Base-by-base conservation (phyloP, 2,888 invertebrate genomes). In the Lobophora halterata region DNA sequence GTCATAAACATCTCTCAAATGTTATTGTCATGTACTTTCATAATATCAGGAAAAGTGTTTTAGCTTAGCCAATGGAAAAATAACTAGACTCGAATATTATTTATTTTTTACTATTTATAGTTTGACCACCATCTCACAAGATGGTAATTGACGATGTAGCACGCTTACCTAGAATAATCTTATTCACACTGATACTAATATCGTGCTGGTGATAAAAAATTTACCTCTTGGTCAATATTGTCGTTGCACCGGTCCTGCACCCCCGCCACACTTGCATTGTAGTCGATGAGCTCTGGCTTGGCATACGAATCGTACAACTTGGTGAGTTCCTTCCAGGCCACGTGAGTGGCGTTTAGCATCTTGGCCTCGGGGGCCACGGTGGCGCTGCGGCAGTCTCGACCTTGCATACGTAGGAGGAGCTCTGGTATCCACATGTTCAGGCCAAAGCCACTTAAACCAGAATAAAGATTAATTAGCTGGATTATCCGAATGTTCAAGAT, bases 371-470 rank as follows among this genome's bases (percentile, higher is more conserved):
- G 82, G 58, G 53, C 70, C 63, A 46, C 71, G 2, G 53, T 36
- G 2, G 49, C 52, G 57, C 58, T 87, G 65, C 61, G 61, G 54
- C 86, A 86, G 11, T 67, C 73, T 2, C 69, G 65, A 2, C 68
- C 65, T 47, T 85, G 80, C 67, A 80, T 80, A 1, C 93, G 89
- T 23, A 90, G 90, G 40, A 95, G 91, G 4, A 95, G 78, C 63
- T 94, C 93, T 2, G 94, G 94, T 26, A 94, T 89, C 95, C 95
- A 95, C 52, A 94, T 77, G 39, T 91, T 92, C 1, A 93, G 71
- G 1, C 92, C 93, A 39, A 91, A 92, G 13, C 91, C 91, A 6
- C 92, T 92, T 72, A 5, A 76, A 79, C 40, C 30, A 17, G 8
- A 1, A 30, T 12, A 27, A 6, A n/a, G n/a, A n/a, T n/a, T n/a